These are phyloP conservation scores for Hirundichthys speculiger DNA, from an alignment of 2,113 vertebrate species.

Conservation along the genomic window DNA sequence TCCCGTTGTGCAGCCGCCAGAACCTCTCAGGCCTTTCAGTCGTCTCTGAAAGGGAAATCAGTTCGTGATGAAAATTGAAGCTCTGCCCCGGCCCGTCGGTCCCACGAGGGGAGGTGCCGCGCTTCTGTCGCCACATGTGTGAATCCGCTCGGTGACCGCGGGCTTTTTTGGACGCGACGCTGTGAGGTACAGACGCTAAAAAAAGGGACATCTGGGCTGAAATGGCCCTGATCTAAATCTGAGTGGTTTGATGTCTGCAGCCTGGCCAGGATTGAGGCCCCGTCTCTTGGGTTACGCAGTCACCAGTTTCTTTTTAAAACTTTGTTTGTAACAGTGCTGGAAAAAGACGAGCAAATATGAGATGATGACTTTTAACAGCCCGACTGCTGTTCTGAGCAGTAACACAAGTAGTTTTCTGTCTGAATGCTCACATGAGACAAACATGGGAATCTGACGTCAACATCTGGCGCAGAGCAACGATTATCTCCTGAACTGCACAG, in stretches of 20 bases:
- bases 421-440: no score
- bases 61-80: slow-evolving; percentile 35
- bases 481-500: no score
- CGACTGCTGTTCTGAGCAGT: no score
- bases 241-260: background rate
- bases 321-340: background rate
- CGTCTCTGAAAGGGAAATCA: background rate
- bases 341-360: background rate
- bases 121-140: background rate
- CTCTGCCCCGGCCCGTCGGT: slow-evolving; percentile 24
- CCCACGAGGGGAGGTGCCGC: background rate
- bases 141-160: background rate
- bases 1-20: background rate
- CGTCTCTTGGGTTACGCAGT: slow-evolving; percentile 12
- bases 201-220: slow-evolving; percentile 3
- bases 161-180: background rate
- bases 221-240: slow-evolving; percentile 20
- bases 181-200: background rate
- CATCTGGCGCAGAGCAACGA: no score
- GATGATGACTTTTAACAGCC: no score
- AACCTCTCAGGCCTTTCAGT: slow-evolving; percentile 9
- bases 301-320: background rate
- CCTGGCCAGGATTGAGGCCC: background rate
- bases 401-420: no score
- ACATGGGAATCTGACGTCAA: no score